Evolutionary conservation across 92 coral and sea anemone genomes (phyloP), one percentile per base, ranked within the genome.

Genomic region (Zoanthus sociatus): DNA sequence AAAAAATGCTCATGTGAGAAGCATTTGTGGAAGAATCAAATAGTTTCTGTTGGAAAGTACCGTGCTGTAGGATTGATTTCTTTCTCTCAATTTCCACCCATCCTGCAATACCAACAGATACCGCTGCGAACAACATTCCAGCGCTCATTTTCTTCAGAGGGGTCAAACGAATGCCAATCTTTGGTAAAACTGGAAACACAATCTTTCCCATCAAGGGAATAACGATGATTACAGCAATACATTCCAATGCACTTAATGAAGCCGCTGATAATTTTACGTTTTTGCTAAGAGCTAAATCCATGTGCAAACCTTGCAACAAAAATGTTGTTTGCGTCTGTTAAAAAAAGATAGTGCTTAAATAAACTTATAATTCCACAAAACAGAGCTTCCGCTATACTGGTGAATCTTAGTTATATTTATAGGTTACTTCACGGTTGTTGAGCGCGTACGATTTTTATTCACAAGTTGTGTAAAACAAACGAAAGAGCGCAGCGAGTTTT

Each of bases 131-230:
- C 10, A 97, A 78, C 98, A 97, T 79, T 31, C 99, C 99, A 58
- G 89, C 90, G 14, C 99, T 96, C 72, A 97, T 91, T 82, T 98
- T 92, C 76, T 92, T 90, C 77, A 97, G 90, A 37, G 98, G 97
- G 18, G 97, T 95, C 20, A 84, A 89, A 16, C 76, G 89, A 45
- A 97, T 16, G 42, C 96, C 94, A 61, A 88, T 72, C 67, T 83
- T 87, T 1, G 78, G 90, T 9, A 97, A 51, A 11, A 90, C 78
- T 61, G 99, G 99, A 89, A 93, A 95, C 54, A 97, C 89, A 0
- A 95, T 82, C 83, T 92, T 93, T 88, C 92, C 98, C 88, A 97
- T 91, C 68, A 97, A 31, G 4, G 99, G 99, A 45, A 97, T 92
- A 2, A 97, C 89, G 15, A 95, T 6, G 4, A 97, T 73, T 15